Evolutionary conservation across 2,888 invertebrate species (phyloP), one percentile per base, ranked within the genome.

Genomic region (Embidobia sp.): DNA sequence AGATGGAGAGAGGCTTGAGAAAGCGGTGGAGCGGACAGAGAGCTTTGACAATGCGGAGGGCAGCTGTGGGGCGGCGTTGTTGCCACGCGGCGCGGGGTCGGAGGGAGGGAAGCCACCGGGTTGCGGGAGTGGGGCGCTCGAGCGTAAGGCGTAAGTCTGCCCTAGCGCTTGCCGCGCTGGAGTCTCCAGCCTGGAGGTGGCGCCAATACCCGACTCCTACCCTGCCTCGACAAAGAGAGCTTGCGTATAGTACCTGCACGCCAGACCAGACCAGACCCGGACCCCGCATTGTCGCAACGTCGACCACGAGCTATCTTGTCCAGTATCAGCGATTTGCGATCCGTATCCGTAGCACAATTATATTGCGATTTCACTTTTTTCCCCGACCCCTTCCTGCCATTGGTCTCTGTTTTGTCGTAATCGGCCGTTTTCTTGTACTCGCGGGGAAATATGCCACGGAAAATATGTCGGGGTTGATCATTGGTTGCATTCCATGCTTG

Each of bases 91-190:
- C 90, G 86, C 90, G 88, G 89, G 88, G 88, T 90, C 90, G 90
- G 90, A 89, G 91, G 90, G 90, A 90, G 86, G 90, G 90, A 90
- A 90, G 90, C 90, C 90, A 90, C 90, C 90, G 90, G 22, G 22
- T 22, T 22, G 22, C 90, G 91, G 91, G 91, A 90, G 91, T 72
- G 91, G 91, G 91, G 91, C 66, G 61, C 49, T 75, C 90, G 91
- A 91, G 91, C 90, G 90, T 90, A 90, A 86, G 86, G 87, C 86
- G 86, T 87, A 86, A 88, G 88, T 86, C 85, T 86, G 84, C 83
- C 84, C 91, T 89, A 90, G 90, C 90, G 90, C 79, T 91, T 91
- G 91, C 91, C 90, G 90, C 90, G 90, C 91, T 91, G 53, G 61
- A 70, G 61, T 70, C 70, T 70, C 70, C 53, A 19, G 70, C 61